Evolutionary conservation across 2,888 invertebrate species (phyloP).

Genomic region (Psylliodes chrysocephalus): DNA sequence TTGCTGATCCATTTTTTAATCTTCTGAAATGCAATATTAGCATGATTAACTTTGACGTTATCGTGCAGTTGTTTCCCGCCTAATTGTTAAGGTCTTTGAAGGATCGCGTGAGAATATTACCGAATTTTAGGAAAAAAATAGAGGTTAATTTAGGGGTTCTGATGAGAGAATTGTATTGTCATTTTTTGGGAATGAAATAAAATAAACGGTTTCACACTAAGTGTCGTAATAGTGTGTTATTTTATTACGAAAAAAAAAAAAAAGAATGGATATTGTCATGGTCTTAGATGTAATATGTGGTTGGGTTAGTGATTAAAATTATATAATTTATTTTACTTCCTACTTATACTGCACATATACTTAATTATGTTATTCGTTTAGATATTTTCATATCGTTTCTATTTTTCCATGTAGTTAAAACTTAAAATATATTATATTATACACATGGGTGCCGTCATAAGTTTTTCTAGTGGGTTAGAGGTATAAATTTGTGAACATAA

Average conservation of each 20-base stretch:
- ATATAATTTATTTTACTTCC: too few relatives aligned
- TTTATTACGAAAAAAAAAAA: background rate
- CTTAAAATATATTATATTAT: too few relatives aligned
- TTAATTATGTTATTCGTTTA: too few relatives aligned
- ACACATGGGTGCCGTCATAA: too few relatives aligned
- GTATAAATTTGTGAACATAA: too few relatives aligned
- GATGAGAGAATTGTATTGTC: background rate
- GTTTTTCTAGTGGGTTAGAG: too few relatives aligned
- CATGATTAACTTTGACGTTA: background rate
- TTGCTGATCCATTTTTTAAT: too few relatives aligned
- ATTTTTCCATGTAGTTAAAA: too few relatives aligned
- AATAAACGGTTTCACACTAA: background rate
- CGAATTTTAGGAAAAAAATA: background rate
- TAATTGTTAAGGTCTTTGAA: background rate
- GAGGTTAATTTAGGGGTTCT: background rate
- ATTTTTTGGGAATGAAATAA: background rate
- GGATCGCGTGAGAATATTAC: background rate
- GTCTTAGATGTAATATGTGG: background rate
- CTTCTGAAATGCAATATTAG: background rate
- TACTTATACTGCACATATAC: too few relatives aligned
- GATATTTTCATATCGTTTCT: too few relatives aligned
- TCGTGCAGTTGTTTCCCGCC: background rate
- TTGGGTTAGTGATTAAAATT: too few relatives aligned
- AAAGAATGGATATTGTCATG: background rate
- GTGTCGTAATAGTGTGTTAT: background rate